Evolutionary conservation across 1,140 invertebrate species (phyloP).

Genomic region (Zaprionus taronus): DNA sequence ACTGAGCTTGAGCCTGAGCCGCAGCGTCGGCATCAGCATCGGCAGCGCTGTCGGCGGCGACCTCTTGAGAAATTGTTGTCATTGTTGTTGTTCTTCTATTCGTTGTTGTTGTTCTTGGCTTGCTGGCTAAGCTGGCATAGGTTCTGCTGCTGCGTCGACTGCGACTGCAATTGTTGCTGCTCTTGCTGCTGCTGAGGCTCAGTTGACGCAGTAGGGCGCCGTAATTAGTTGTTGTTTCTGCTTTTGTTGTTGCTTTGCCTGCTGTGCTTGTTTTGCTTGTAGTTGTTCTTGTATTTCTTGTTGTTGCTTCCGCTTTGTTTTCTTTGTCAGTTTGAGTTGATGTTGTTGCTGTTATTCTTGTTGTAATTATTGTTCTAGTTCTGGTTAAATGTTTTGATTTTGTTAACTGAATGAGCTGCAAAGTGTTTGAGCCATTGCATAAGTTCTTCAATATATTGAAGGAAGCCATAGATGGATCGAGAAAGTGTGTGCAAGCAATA

Average conservation of each 20-base stretch:
- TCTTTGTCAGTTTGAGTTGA: slow-evolving; percentile 38
- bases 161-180: background rate
- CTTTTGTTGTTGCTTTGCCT: background rate
- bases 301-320: slow-evolving; percentile 29
- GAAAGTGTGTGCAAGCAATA: slow-evolving; percentile 6
- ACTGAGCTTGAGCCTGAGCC: slow-evolving; percentile 45
- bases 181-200: slow-evolving; percentile 6
- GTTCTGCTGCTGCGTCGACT: slow-evolving; percentile 1
- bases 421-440: slow-evolving; percentile 61
- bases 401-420: slow-evolving; percentile 51
- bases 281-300: slow-evolving; percentile 25
- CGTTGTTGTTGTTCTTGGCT: slow-evolving; percentile 6
- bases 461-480: slow-evolving; percentile 38
- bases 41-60: background rate
- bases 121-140: slow-evolving; percentile 62
- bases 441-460: slow-evolving; percentile 53
- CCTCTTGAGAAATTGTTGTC: slow-evolving; percentile 51
- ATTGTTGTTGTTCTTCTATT: slow-evolving; percentile 8
- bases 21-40: slow-evolving; percentile 2
- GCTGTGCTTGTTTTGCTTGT: slow-evolving; percentile 18
- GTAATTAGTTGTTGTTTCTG: slow-evolving; percentile 22
- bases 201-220: slow-evolving; percentile 30
- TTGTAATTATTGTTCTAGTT: slow-evolving; percentile 14
- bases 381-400: slow-evolving; percentile 15
- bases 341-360: slow-evolving; percentile 24